Conservation (phyloP, 2,888 invertebrate genomes). For the Microdon myrmicae region DNA sequence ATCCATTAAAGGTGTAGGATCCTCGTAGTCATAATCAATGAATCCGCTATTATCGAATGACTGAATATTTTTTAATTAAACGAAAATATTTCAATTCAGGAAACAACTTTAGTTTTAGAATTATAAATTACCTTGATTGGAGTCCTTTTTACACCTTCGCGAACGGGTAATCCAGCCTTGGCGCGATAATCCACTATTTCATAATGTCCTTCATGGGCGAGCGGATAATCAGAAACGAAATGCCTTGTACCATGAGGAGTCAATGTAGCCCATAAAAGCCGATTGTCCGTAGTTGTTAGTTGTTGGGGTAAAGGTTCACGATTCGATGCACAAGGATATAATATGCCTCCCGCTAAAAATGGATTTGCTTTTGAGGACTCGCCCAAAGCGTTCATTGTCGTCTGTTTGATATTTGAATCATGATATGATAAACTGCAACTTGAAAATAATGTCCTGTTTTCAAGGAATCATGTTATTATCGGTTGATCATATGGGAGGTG, state of each 20-base stretch:
- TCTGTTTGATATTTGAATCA: slow-evolving; percentile 68
- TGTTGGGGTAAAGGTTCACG: slow-evolving; percentile 66
- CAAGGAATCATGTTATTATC: no score
- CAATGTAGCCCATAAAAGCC: slow-evolving; percentile 84
- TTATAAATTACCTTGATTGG: slow-evolving; percentile 61
- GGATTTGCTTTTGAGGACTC: slow-evolving; percentile 68
- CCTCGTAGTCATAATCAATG: slow-evolving; percentile 84
- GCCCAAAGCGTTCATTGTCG: slow-evolving; percentile 71
- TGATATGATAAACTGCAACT: slow-evolving; percentile 65
- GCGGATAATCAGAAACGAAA: slow-evolving; percentile 74
- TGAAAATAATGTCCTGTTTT: slow-evolving; percentile 54
- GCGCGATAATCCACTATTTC: slow-evolving; percentile 73
- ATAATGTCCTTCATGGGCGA: slow-evolving; percentile 74
- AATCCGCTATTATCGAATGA: slow-evolving; percentile 80
- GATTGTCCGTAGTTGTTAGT: slow-evolving; percentile 73
- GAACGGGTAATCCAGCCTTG: slow-evolving; percentile 59
- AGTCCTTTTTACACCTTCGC: slow-evolving; percentile 62
- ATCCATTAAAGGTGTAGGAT: slow-evolving; percentile 80
- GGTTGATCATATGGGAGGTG: slow-evolving; percentile 1
- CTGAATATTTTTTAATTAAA: slow-evolving; percentile 57
- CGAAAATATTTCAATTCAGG: background rate
- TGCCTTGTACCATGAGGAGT: slow-evolving; percentile 85
- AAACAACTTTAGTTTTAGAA: background rate
- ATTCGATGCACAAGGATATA: slow-evolving; percentile 71
- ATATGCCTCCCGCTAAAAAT: slow-evolving; percentile 69